Evolutionary conservation across 2,888 invertebrate genomes (phyloP), one percentile per base, ranked within the genome.

Genomic region (Byasa hedistus): DNA sequence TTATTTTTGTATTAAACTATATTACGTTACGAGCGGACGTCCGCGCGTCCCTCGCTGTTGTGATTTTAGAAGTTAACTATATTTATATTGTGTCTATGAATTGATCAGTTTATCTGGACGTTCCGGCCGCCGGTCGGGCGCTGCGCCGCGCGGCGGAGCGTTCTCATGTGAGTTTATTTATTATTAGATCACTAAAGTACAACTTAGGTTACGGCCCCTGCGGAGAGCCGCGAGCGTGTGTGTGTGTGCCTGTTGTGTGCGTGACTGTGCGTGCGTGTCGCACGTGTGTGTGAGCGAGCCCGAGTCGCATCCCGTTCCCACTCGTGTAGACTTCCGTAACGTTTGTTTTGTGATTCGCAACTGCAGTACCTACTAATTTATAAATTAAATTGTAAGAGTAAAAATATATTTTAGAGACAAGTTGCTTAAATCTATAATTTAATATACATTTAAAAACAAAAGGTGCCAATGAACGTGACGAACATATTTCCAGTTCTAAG

Each of bases 131-230:
- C 65, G 69, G 68, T 69, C 69, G 63, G 61, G 19, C 5, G 1
- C 36, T 39, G 57, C 39, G 56, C 68, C 67, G 69, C 68, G 62
- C 68, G 67, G 69, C 69, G 63, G 59, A 3, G 48, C n/a, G 69
- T 68, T 75, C 81, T 79, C 69, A 74, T 74, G 72, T 75, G 73
- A 76, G 79, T 84, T 76, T 86, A 87, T 87, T 88, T 87, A 85
- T 86, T 85, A 79, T 77, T 87, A 85, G 82, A 75, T 76, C 77
- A 82, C 78, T 76, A 74, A 81, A 87, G 88, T 88, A 88, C 89
- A 87, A 89, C 72, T 76, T 77, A 79, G 78, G 82, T 82, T 70
- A 70, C 70, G 63, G 58, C 69, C 73, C 70, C 69, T 68, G 56
- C 65, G 58, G 68, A 54, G 22, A 8, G 68, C 17, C 27, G 12